Percentiles rank a stretch among this genome's conserved stretches.
Evolutionary conservation across 2,797 vertebrate species (phyloP).

Genomic region (Rhincodon typus): DNA sequence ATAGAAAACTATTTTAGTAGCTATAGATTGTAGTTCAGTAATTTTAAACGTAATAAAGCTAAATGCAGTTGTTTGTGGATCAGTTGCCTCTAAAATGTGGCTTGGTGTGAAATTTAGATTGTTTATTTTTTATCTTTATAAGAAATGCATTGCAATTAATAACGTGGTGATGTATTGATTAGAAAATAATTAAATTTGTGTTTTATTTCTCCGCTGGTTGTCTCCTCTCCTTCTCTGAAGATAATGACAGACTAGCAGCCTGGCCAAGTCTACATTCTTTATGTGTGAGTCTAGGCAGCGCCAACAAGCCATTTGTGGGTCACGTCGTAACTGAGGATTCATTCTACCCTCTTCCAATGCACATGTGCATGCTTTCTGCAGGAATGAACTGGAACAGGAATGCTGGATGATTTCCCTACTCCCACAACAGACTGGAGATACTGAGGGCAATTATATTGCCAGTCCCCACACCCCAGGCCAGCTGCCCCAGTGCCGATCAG

Average conservation of each 20-base stretch:
- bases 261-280: background rate
- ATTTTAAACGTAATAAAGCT: background rate
- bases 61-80: background rate
- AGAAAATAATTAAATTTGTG: background rate
- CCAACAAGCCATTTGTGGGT: background rate
- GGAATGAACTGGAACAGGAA: background rate
- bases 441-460: slow-evolving; percentile 10
- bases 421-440: slow-evolving; percentile 16
- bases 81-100: background rate
- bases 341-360: background rate
- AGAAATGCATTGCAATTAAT: background rate
- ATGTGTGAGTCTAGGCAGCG: background rate
- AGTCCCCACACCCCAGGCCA: slow-evolving; percentile 1
- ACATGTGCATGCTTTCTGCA: background rate
- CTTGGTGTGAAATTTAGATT: background rate
- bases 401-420: background rate
- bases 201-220: background rate
- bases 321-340: background rate
- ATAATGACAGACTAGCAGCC: background rate
- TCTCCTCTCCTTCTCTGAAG: background rate
- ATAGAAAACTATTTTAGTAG: background rate
- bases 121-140: background rate
- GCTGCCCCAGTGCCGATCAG: background rate
- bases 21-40: background rate
- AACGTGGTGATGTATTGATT: background rate